A percentile compares a stretch with the other conserved stretches of the same genome.
phyloP scores from a whole-genome alignment of 2,113 vertebrate species.

The Austrofundulus limnaeus region DNA sequence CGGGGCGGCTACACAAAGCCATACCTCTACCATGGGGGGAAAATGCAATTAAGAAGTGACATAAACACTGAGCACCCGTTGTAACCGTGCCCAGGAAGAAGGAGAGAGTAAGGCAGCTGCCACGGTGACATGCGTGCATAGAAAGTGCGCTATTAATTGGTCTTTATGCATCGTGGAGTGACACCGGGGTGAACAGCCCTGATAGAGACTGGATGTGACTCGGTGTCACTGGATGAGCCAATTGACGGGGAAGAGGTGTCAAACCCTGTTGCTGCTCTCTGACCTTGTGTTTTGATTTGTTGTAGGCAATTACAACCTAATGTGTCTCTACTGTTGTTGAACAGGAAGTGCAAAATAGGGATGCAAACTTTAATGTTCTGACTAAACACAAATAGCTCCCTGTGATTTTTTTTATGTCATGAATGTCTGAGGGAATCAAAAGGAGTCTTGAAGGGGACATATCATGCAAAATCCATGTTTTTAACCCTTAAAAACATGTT shows the following conservation, averaged over 20 bases:
- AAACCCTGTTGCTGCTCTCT: conserved; percentile 35
- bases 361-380: neutral
- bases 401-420: neutral
- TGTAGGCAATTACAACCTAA: conserved; percentile 38
- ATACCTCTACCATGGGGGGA: conserved; percentile 68
- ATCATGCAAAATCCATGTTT: too few species aligned
- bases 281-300: conserved; percentile 57
- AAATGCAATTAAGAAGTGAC: conserved; percentile 79
- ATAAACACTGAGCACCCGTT: conserved; percentile 76
- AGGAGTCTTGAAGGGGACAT: too few species aligned
- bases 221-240: conserved; percentile 42
- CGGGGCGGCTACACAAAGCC: conserved; percentile 69
- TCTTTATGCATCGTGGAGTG: conserved; percentile 52
- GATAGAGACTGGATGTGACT: conserved; percentile 45
- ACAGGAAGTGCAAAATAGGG: conserved; percentile 16
- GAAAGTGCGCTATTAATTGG: conserved; percentile 70
- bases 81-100: conserved; percentile 57
- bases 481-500: too few species aligned
- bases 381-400: neutral
- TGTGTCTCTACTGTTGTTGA: conserved; percentile 23
- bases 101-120: conserved; percentile 57
- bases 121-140: conserved; percentile 63
- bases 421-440: neutral
- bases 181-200: conserved; percentile 49
- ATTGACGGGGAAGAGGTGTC: conserved; percentile 45